A percentile compares a stretch with the other conserved stretches of the same genome.
Conservation (phyloP, 1,140 invertebrate species). For the Pentalonia nigronervosa region DNA sequence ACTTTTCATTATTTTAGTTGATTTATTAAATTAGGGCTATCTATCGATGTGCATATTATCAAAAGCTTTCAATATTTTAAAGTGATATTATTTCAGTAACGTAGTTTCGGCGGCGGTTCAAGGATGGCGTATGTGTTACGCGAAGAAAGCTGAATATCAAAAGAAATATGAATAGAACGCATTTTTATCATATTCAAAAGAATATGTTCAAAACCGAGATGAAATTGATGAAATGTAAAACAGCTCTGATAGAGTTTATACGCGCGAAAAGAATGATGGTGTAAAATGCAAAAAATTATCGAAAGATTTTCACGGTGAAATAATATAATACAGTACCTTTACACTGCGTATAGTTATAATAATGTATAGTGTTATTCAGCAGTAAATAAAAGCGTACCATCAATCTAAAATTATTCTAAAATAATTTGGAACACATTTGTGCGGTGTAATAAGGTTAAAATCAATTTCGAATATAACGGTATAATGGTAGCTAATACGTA, state of each 20-base stretch:
- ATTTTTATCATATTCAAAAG: constrained; percentile 23
- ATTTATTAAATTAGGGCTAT: constrained; percentile 13
- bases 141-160: constrained; percentile 2
- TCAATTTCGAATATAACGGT: background rate
- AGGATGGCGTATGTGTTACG: background rate
- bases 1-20: background rate
- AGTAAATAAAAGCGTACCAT: constrained; percentile 11
- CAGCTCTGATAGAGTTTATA: constrained; percentile 1
- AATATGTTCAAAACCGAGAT: background rate
- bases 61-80: background rate
- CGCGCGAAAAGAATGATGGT: background rate
- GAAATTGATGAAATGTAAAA: constrained; percentile 30
- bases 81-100: background rate
- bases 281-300: constrained; percentile 4
- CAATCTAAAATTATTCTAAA: background rate
- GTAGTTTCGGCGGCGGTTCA: background rate
- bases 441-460: background rate
- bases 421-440: background rate
- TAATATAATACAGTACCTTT: background rate
- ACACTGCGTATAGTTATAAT: background rate
- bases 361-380: background rate
- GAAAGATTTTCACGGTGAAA: background rate
- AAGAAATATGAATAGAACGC: background rate
- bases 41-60: background rate
- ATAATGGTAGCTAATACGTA: background rate